Percentiles rank a stretch among this genome's conserved stretches.
Conservation (phyloP, 2,113 vertebrate species). For the Chunga burmeisteri region DNA sequence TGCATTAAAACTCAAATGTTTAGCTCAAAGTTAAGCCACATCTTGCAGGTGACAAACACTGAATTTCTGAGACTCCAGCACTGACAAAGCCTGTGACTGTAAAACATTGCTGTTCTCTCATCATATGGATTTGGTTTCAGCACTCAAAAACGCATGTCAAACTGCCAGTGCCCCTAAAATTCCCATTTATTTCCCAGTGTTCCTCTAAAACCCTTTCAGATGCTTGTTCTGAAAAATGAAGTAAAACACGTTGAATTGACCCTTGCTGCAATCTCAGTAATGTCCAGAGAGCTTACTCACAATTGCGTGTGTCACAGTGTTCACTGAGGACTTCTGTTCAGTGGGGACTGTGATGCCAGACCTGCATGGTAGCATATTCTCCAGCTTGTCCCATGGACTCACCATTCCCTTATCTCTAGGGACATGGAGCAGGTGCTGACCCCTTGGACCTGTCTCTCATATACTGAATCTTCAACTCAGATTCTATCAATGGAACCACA, state of each 20-base stretch:
- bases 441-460: background rate
- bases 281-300: background rate
- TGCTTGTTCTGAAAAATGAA: background rate
- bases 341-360: background rate
- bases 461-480: background rate
- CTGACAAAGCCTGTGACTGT: background rate
- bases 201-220: background rate
- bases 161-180: background rate
- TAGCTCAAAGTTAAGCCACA: background rate
- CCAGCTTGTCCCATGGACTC: background rate
- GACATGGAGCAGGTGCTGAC: background rate
- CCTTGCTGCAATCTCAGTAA: background rate
- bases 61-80: background rate
- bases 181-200: background rate
- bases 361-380: background rate
- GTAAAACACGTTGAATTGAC: background rate
- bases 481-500: background rate
- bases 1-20: background rate
- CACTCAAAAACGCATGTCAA: background rate
- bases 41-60: background rate
- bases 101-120: background rate
- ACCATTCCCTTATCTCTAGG: background rate
- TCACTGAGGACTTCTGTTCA: background rate
- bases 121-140: background rate
- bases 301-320: background rate